A percentile compares a stretch with the other conserved stretches of the same genome.
phyloP scores from a whole-genome alignment of 1,140 invertebrate species.

The Meloidogyne floridensis region DNA sequence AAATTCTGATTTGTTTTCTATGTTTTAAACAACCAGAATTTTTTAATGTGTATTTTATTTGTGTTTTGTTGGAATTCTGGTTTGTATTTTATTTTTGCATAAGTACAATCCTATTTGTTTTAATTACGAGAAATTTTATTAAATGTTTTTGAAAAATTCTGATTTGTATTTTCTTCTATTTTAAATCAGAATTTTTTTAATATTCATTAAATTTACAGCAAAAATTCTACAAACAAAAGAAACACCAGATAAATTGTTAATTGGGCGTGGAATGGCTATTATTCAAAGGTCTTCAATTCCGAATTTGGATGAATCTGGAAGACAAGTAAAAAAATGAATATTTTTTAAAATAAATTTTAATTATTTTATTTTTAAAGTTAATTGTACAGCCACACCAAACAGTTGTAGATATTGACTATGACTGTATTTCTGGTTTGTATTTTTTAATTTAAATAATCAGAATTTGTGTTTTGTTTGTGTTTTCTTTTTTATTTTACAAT shows the following conservation, averaged over 20 bases:
- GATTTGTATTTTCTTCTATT: not conserved
- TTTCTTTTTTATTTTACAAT: too few species aligned
- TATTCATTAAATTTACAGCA: conserved; percentile 8
- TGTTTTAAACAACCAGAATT: conserved; percentile 1
- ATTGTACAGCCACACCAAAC: conserved; percentile 65
- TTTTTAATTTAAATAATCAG: too few species aligned
- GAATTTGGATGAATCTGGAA: conserved; percentile 61
- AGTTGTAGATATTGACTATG: conserved; percentile 68
- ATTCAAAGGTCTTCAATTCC: conserved; percentile 63
- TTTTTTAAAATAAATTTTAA: conserved; percentile 3
- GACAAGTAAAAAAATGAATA: conserved; percentile 53
- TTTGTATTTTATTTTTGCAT: not conserved
- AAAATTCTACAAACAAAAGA: not conserved
- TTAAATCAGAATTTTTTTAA: conserved; percentile 11
- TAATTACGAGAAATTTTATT: not conserved
- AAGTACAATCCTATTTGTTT: too few species aligned
- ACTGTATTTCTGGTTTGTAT: conserved; percentile 64
- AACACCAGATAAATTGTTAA: conserved; percentile 60
- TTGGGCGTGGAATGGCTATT: conserved; percentile 68
- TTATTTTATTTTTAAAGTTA: conserved; percentile 39
- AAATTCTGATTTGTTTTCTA: too few species aligned
- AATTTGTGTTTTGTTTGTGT: not conserved
- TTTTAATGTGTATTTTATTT: too few species aligned
- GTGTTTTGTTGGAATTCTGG: too few species aligned
- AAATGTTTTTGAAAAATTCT: not conserved